Percentiles rank a stretch among this genome's conserved stretches.
Conservation (phyloP, 1,140 invertebrate species). For the Pseudomyrmex concolor region DNA sequence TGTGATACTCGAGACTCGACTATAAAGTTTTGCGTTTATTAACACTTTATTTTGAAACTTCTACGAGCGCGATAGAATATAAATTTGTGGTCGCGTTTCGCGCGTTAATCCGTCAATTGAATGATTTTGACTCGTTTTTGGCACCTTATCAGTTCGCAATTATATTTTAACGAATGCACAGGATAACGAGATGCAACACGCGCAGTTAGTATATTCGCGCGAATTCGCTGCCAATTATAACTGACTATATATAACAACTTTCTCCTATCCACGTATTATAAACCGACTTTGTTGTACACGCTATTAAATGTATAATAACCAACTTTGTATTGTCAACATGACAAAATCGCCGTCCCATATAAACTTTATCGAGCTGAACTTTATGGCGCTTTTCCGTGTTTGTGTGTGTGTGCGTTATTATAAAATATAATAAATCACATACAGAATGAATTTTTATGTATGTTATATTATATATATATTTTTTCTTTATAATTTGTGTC, state of each 20-base stretch:
- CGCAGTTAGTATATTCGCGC: conserved; percentile 5
- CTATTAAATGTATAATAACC: conserved; percentile 52
- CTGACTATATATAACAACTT: conserved; percentile 16
- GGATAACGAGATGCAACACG: conserved; percentile 41
- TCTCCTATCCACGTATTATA: conserved; percentile 10
- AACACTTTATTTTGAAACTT: conserved; percentile 53
- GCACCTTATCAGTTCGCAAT: conserved; percentile 17
- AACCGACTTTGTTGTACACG: conserved; percentile 44
- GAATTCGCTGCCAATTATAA: conserved; percentile 54
- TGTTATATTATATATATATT: background rate
- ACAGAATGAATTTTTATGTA: background rate
- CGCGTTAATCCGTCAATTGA: background rate
- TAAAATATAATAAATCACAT: too few relatives aligned
- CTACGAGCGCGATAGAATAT: conserved; percentile 21
- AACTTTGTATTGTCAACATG: conserved; percentile 18
- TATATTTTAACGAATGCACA: conserved; percentile 41
- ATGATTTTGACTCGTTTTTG: conserved; percentile 6
- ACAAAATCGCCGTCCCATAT: conserved; percentile 16
- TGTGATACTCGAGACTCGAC: background rate
- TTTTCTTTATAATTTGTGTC: background rate
- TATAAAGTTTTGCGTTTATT: conserved; percentile 62
- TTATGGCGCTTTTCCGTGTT: background rate
- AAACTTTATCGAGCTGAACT: conserved; percentile 29
- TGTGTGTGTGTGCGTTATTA: too few relatives aligned
- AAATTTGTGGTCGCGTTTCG: conserved; percentile 58